phyloP scores from a whole-genome alignment of 2,888 invertebrate species.

The Acanthacorydalis orientalis region DNA sequence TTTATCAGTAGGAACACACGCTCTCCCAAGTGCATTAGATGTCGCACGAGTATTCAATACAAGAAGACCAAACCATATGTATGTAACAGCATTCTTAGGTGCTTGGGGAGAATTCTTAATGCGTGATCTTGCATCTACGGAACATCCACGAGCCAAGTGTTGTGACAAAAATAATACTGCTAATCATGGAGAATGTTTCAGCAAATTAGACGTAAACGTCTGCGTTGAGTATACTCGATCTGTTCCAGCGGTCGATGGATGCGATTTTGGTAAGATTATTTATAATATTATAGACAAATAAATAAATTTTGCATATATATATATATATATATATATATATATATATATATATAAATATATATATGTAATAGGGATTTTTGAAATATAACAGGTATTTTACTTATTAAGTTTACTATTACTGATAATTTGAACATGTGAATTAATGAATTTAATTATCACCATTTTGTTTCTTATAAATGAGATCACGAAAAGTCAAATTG shows the following conservation, averaged over 20 bases:
- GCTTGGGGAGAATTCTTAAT: slow-evolving; percentile 65
- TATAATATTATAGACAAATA: not conserved
- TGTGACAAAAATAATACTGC: slow-evolving; percentile 22
- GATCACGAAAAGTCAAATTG: no score
- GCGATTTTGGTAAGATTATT: slow-evolving; percentile 38
- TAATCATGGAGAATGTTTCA: slow-evolving; percentile 39
- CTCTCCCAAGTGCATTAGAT: slow-evolving; percentile 41
- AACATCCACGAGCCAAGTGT: slow-evolving; percentile 35
- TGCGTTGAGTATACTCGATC: slow-evolving; percentile 55
- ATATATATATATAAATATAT: no score
- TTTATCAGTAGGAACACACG: slow-evolving; percentile 33
- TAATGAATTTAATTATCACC: no score
- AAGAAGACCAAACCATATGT: slow-evolving; percentile 44
- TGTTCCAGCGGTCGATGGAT: slow-evolving; percentile 44
- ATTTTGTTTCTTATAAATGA: no score
- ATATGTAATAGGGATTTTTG: no score
- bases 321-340: no score
- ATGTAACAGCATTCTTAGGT: slow-evolving; percentile 58
- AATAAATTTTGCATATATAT: not conserved
- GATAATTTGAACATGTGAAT: no score
- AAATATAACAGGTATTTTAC: no score
- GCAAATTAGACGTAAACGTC: slow-evolving; percentile 24
- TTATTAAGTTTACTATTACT: no score
- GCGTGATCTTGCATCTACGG: slow-evolving; percentile 52
- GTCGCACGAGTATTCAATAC: slow-evolving; percentile 40